Evolutionary conservation across 2,113 vertebrate species (phyloP), one percentile per base, ranked within the genome.

Genomic region (Chloebia gouldiae): DNA sequence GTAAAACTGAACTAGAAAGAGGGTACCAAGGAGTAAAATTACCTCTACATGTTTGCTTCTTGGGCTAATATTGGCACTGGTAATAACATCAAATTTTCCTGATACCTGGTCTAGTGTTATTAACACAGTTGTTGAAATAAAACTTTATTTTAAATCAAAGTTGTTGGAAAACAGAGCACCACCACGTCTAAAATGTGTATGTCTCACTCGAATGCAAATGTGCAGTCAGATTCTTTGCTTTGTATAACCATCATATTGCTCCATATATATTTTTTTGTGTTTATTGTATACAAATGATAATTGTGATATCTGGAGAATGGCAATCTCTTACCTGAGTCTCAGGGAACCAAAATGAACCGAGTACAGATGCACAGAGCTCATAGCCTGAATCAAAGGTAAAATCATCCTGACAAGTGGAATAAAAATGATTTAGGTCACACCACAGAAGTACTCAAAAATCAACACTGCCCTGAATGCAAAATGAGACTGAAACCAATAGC

Each of bases 401-500:
- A 80, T 33, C 11, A 2, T 27, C 39, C 50, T 80, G 44, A 49
- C 31, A 20, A 42, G 13, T 12, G n/a, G 18, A 50, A 61, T 57
- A 85, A 90, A 94, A 92, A 23, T 4, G 1, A 61, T 69, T 90
- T 57, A 86, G 64, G 63, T 82, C 63, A 64, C 54, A 69, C 27
- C 40, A n/a, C 18, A 78, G 81, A 89, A 71, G 15, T 40, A 79
- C 47, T 91, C 39, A 85, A 91, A 82, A 92, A 80, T 80, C 88
- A 96, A 86, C 59, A 88, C 19, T 50, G n/a, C 16, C 51, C 35
- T 92, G 88, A 93, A 93, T 90, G 76, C 54, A 57, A 93, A 96
- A 93, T 90, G 75, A 92, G 88, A 42, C 22, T 81, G 82, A 96
- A 94, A 60, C 42, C 76, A 90, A 75, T 22, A 84, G 64, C 82